Conservation (phyloP, 2,113 vertebrate species). For the Saimiri boliviensis region DNA sequence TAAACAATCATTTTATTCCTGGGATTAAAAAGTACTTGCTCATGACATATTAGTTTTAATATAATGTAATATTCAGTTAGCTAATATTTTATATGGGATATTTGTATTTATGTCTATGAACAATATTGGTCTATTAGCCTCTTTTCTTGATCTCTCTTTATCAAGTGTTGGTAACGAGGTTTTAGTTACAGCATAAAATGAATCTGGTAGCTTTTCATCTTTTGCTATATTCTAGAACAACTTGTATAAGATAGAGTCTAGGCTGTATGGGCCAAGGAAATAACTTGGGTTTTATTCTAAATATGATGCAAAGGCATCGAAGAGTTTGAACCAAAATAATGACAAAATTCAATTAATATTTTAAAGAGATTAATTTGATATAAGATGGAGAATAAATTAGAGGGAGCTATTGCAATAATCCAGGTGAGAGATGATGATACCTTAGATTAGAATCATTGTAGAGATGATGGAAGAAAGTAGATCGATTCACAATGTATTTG, state of each 20-base stretch:
- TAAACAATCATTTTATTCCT: background rate
- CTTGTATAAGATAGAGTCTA: background rate
- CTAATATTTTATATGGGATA: background rate
- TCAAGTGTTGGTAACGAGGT: background rate
- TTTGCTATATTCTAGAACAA: conserved; percentile 32
- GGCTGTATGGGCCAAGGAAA: background rate
- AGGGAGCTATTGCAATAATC: background rate
- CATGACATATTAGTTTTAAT: background rate
- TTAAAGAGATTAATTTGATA: background rate
- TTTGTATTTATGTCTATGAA: background rate
- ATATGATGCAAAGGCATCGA: background rate
- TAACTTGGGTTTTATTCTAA: background rate
- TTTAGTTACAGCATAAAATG: background rate
- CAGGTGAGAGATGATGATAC: background rate
- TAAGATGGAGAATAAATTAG: background rate
- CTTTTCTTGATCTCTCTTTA: background rate
- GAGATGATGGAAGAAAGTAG: background rate
- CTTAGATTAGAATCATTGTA: background rate
- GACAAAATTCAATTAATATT: background rate
- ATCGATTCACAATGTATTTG: background rate
- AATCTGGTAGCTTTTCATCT: background rate
- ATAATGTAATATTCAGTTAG: background rate
- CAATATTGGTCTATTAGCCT: background rate
- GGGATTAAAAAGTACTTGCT: background rate
- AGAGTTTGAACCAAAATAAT: background rate